Evolutionary conservation across 1,140 invertebrate species (phyloP).

Genomic region (Xylocopa sonorina): DNA sequence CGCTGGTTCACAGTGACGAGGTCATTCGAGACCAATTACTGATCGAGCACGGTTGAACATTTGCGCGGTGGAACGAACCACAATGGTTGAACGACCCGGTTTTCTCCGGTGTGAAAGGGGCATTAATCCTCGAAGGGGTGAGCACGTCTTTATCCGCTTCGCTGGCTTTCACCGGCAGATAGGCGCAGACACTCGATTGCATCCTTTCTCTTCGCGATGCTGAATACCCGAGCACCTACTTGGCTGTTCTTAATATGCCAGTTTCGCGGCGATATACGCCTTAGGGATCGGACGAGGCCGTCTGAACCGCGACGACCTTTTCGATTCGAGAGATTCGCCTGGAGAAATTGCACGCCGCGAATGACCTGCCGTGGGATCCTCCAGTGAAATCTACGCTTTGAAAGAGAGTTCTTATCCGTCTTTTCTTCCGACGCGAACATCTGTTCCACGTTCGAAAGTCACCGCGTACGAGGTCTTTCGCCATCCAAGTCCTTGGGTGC

Average conservation of each 20-base stretch:
- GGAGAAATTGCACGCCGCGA: background rate
- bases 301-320: constrained; percentile 11
- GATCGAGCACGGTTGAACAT: constrained; percentile 29
- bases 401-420: background rate
- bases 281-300: background rate
- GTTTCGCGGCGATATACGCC: background rate
- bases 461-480: too few relatives aligned
- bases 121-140: constrained; percentile 43
- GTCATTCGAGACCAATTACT: constrained; percentile 19
- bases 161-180: constrained; percentile 47
- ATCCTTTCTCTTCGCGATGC: constrained; percentile 38
- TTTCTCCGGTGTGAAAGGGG: constrained; percentile 25
- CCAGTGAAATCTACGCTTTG: background rate
- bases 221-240: constrained; percentile 33
- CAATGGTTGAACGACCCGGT: constrained; percentile 36
- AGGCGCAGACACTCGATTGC: constrained; percentile 43
- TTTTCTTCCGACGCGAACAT: too few relatives aligned
- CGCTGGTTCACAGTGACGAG: background rate
- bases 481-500: too few relatives aligned
- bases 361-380: background rate
- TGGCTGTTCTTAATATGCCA: constrained; percentile 13
- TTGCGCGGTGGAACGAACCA: constrained; percentile 20
- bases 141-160: constrained; percentile 30
- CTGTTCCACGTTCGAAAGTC: too few relatives aligned
- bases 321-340: background rate